Evolutionary conservation across 2,797 vertebrate genomes (phyloP).

Genomic region (Sebastes minor): DNA sequence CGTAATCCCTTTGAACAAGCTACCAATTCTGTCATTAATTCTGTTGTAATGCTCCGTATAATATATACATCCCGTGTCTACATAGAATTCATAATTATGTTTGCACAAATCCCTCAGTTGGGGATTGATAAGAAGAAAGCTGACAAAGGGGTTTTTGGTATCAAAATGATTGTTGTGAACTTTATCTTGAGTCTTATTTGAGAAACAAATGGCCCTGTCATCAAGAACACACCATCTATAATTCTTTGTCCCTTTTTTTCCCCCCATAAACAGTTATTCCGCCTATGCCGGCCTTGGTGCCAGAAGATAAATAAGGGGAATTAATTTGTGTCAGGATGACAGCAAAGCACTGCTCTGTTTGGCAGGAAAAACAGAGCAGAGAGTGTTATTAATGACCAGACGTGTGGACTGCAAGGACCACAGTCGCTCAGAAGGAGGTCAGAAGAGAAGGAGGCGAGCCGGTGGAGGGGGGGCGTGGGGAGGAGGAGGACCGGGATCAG

Average conservation of each 20-base stretch:
- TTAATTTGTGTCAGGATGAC: conserved; percentile 83
- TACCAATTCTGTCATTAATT: not conserved
- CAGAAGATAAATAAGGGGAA: conserved; percentile 83
- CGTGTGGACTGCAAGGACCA: conserved; percentile 74
- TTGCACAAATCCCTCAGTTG: conserved; percentile 1
- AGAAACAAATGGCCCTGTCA: conserved; percentile 75
- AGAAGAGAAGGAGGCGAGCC: conserved; percentile 60
- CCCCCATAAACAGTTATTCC: conserved; percentile 77
- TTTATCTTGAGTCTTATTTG: conserved; percentile 66
- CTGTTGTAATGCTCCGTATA: not conserved
- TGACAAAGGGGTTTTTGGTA: conserved; percentile 59
- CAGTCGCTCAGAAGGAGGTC: conserved; percentile 73
- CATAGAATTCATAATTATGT: conserved; percentile 22
- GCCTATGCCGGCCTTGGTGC: conserved; percentile 73
- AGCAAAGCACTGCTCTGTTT: conserved; percentile 75
- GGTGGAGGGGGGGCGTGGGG: not conserved
- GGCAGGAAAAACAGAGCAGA: conserved; percentile 73
- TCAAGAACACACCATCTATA: conserved; percentile 72
- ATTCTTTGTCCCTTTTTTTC: conserved; percentile 71
- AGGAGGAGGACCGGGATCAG: conserved; percentile 16
- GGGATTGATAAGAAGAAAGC: conserved; percentile 39
- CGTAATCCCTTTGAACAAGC: not conserved
- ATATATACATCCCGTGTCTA: not conserved
- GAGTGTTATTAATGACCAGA: conserved; percentile 76
- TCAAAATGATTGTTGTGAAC: conserved; percentile 69